A percentile compares a stretch with the other conserved stretches of the same genome.
These are phyloP conservation scores for Isichthys henryi DNA, from an alignment of 2,113 vertebrate species.

Conservation along the genomic window DNA sequence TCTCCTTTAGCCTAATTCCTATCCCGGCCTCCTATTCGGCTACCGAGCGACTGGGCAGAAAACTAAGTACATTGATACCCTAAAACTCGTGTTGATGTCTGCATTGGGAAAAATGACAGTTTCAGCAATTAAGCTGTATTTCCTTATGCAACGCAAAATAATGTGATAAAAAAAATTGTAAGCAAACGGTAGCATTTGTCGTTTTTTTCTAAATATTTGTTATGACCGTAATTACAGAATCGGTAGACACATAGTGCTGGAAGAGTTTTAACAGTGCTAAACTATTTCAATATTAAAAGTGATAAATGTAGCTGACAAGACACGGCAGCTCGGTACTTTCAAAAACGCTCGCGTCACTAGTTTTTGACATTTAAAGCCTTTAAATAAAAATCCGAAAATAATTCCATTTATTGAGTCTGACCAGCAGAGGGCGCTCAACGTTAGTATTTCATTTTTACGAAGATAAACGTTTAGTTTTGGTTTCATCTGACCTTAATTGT, in stretches of 20 bases:
- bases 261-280: neutral
- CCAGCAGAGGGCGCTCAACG: conserved; percentile 12
- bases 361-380: neutral
- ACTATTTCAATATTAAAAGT: neutral
- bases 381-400: neutral
- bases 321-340: neutral
- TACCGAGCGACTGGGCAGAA: neutral
- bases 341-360: neutral
- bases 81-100: neutral
- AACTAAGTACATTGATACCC: neutral
- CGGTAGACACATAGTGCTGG: neutral
- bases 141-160: neutral
- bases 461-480: neutral
- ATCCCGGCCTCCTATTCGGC: neutral
- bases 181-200: neutral
- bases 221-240: neutral
- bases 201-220: neutral
- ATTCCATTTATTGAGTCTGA: neutral
- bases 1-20: neutral
- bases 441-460: neutral
- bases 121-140: neutral
- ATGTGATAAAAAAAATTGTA: neutral
- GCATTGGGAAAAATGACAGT: neutral
- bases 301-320: neutral
- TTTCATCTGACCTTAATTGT: neutral